These are phyloP conservation scores for Zaprionus taronus DNA, from an alignment of 1,140 invertebrate genomes.

Conservation along the genomic window DNA sequence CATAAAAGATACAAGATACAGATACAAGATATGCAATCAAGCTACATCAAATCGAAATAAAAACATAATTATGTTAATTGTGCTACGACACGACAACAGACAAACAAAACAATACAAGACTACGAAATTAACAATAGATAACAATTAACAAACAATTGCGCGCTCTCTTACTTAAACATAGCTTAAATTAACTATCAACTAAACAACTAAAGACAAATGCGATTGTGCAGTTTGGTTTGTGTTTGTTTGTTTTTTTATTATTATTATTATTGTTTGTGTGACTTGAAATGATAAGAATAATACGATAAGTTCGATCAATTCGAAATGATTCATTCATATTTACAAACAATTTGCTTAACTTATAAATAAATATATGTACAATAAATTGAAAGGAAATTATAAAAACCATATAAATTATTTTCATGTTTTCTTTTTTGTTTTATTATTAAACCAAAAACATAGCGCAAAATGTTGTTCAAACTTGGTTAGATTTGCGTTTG, in stretches of 20 bases:
- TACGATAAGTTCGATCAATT: neutral
- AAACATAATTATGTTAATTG: conserved; percentile 41
- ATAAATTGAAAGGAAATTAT: conserved; percentile 1
- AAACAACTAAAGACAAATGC: conserved; percentile 28
- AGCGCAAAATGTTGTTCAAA: conserved; percentile 1
- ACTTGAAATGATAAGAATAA: conserved; percentile 14
- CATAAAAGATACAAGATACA: conserved; percentile 34
- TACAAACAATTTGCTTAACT: neutral
- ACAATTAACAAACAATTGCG: conserved; percentile 32
- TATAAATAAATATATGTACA: conserved; percentile 28
- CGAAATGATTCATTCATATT: conserved; percentile 18
- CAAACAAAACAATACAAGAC: conserved; percentile 43
- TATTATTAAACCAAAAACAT: conserved; percentile 11
- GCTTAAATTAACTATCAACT: conserved; percentile 31
- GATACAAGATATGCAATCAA: conserved; percentile 26
- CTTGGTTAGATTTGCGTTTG: conserved; percentile 5
- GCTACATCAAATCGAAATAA: conserved; percentile 43
- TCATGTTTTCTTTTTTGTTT: neutral
- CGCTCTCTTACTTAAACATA: conserved; percentile 26
- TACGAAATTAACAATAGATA: conserved; percentile 33
- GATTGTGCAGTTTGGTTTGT: conserved; percentile 31
- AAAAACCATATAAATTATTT: conserved; percentile 24
- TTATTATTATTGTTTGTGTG: conserved; percentile 14
- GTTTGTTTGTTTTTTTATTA: neutral
- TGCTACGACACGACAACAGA: conserved; percentile 55